phyloP scores from a whole-genome alignment of 2,113 vertebrate species.

The Phyllostomus discolor region DNA sequence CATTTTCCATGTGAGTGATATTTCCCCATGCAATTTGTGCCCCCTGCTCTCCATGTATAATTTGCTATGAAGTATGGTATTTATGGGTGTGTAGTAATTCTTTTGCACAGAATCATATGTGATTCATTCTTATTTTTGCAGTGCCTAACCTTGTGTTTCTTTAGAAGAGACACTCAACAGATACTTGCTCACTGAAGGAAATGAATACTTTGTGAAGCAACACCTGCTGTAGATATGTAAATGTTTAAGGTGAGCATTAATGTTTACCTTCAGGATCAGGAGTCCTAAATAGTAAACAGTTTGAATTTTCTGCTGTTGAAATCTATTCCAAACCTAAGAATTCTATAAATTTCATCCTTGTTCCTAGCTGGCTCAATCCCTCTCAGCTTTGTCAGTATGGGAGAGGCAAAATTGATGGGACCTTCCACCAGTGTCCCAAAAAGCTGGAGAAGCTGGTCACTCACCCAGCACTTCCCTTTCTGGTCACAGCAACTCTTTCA shows the following conservation, averaged over 20 bases:
- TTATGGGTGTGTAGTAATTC: neutral
- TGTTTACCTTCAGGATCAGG: neutral
- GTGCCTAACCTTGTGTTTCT: neutral
- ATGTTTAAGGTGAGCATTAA: neutral
- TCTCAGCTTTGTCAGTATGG: neutral
- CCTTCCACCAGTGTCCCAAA: neutral
- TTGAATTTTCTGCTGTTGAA: neutral
- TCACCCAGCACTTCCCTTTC: neutral
- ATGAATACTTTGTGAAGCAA: neutral
- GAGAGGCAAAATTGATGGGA: neutral
- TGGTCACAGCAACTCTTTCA: neutral
- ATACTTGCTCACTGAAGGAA: neutral
- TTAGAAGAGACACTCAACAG: neutral
- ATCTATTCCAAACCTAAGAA: neutral
- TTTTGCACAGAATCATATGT: neutral
- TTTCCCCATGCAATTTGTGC: neutral
- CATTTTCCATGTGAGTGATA: neutral
- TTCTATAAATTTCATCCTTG: neutral
- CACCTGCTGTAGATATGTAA: neutral
- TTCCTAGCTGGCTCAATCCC: neutral
- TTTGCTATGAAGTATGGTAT: neutral
- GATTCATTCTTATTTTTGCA: neutral
- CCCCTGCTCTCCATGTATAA: neutral
- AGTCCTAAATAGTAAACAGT: neutral
- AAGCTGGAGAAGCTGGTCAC: neutral